phyloP scores from a whole-genome alignment of 2,113 vertebrate species.

The Saguinus midas region DNA sequence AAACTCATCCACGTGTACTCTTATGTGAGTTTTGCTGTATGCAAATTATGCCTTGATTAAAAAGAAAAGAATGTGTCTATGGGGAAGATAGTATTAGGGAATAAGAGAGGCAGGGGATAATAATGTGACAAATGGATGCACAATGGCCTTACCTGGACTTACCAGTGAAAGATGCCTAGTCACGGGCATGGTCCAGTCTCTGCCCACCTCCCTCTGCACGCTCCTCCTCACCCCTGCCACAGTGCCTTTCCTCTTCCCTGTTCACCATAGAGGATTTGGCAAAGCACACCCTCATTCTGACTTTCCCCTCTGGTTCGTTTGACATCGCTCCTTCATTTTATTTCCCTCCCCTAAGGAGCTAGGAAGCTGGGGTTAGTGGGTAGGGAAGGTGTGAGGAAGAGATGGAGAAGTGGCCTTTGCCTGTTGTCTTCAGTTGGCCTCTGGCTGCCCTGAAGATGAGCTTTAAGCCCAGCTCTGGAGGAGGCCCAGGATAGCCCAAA shows the following conservation, averaged over 20 bases:
- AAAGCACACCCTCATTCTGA: background rate
- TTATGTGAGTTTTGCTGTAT: background rate
- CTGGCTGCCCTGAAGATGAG: background rate
- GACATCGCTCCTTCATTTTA: background rate
- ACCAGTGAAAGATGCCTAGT: fast-evolving
- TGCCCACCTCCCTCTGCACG: fast-evolving
- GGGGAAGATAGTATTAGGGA: background rate
- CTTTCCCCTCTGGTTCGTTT: background rate
- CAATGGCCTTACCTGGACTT: background rate
- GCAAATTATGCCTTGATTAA: background rate
- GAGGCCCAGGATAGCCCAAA: background rate
- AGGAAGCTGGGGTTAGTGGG: background rate
- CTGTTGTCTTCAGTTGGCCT: background rate
- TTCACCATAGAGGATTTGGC: background rate
- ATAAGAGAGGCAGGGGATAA: background rate
- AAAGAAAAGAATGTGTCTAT: background rate
- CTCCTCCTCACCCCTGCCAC: background rate
- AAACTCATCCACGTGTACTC: background rate
- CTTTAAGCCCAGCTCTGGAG: background rate
- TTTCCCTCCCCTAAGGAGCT: background rate
- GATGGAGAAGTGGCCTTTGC: too few species aligned
- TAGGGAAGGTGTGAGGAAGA: background rate
- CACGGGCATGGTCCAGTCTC: fast-evolving
- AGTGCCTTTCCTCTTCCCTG: background rate
- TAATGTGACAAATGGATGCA: background rate